A percentile compares a stretch with the other conserved stretches of the same genome.
Conservation (phyloP, 2,797 vertebrate species). For the Tarsius wallacei region DNA sequence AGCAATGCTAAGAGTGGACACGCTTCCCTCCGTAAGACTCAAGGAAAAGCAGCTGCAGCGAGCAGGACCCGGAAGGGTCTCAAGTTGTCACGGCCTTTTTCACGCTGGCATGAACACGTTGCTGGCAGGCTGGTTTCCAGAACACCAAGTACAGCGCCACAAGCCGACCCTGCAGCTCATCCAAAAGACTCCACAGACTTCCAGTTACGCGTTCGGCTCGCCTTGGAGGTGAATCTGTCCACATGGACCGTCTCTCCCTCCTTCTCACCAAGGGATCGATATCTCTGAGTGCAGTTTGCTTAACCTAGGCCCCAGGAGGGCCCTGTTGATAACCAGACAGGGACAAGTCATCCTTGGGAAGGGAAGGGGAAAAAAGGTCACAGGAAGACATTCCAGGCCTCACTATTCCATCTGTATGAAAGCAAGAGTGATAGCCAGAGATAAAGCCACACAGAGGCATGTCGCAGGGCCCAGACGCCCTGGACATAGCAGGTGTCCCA, state of each 20-base stretch:
- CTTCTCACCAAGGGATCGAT: fast-evolving
- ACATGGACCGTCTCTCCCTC: not conserved
- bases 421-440: not conserved
- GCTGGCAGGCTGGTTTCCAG: not conserved
- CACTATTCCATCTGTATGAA: not conserved
- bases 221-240: fast-evolving
- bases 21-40: not conserved
- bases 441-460: fast-evolving
- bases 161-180: fast-evolving
- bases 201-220: fast-evolving
- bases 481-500: not conserved
- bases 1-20: fast-evolving
- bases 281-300: not conserved
- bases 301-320: not conserved
- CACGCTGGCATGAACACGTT: fast-evolving
- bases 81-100: not conserved
- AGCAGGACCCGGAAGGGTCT: not conserved
- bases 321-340: not conserved
- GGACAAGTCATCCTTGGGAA: fast-evolving
- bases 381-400: not conserved
- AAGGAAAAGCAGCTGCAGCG: not conserved
- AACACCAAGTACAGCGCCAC: fast-evolving
- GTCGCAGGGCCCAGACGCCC: fast-evolving
- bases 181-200: not conserved
- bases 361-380: not conserved